Evolutionary conservation across 2,113 vertebrate species (phyloP), one percentile per base, ranked within the genome.

Genomic region (Corythornis cristatus): DNA sequence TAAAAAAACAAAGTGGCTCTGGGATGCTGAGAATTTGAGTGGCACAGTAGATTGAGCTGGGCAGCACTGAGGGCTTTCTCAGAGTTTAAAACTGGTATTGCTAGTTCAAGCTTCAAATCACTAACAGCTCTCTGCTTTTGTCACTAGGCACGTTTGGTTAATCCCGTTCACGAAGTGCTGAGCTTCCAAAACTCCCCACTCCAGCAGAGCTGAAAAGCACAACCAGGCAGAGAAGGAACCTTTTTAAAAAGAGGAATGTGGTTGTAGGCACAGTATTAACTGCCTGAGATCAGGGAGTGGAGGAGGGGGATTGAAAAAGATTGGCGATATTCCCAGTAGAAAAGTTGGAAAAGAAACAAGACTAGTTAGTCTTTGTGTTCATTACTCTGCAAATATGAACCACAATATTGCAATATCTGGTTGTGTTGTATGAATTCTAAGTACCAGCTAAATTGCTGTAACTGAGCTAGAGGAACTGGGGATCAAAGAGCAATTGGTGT

Each of bases 241-340:
- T 82, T 79, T 76, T 6, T 57, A 71, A 62, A 35, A 56, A 50
- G 60, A 58, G 43, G 75, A 74, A 84, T 91, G 89, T 73, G 82
- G 72, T 77, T 75, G 40, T 67, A 92, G 88, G 73, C 84, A 68
- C 46, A 28, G 22, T 58, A 75, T 75, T 92, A 91, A 93, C 90
- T 94, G 89, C 83, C 78, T 67, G 89, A 90, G 86, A 95, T 83
- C 87, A 72, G 60, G 57, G 72, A 57, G 83, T 70, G 75, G 79
- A 93, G 67, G 70, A 89, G 61, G 48, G 56, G 73, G 83, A 76
- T 74, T 62, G 80, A 68, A 76, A 51, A 74, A 68, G 26, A 46
- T 64, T 96, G 91, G 93, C 82, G 8, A 33, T 79, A 75, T 40
- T 96, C 94, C 93, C 83, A 81, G 80, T 18, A 83, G 84, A 74